phyloP scores from a whole-genome alignment of 2,888 invertebrate genomes.

The Dicranocentrus wangi region DNA sequence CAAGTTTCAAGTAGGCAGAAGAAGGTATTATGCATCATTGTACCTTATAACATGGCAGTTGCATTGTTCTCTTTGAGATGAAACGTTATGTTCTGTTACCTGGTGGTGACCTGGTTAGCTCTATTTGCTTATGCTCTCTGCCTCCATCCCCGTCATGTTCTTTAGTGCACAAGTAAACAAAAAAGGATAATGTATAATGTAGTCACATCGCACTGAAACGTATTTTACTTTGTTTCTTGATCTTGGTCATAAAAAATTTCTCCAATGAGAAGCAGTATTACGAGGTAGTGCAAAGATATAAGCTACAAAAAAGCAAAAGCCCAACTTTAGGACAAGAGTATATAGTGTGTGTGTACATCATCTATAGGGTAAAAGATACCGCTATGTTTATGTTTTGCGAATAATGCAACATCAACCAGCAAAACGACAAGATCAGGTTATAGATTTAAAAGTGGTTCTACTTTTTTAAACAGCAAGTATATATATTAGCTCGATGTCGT shows the following conservation, averaged over 20 bases:
- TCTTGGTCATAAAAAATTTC: too few species aligned
- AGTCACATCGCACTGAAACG: too few species aligned
- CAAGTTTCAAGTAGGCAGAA: too few species aligned
- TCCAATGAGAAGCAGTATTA: too few species aligned
- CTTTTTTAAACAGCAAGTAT: too few species aligned
- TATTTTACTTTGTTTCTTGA: too few species aligned
- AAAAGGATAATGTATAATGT: too few species aligned
- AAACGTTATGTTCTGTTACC: slow-evolving; percentile 14
- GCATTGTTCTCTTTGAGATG: slow-evolving; percentile 45
- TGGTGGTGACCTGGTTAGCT: slow-evolving; percentile 53
- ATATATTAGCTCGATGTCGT: too few species aligned
- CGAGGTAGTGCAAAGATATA: too few species aligned
- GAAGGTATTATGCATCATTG: slow-evolving; percentile 14
- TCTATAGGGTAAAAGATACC: slow-evolving; percentile 29
- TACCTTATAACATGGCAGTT: not conserved
- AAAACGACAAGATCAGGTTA: slow-evolving; percentile 36
- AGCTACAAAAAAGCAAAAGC: too few species aligned
- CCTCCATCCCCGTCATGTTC: slow-evolving; percentile 21
- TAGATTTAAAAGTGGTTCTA: not conserved
- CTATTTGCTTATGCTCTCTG: slow-evolving; percentile 33
- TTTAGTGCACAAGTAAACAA: slow-evolving; percentile 31
- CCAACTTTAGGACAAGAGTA: too few species aligned
- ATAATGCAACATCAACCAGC: not conserved
- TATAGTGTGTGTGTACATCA: too few species aligned
- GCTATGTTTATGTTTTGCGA: slow-evolving; percentile 14